Evolutionary conservation across 2,888 invertebrate species (phyloP).

Genomic region (Plagiodera versicolora): DNA sequence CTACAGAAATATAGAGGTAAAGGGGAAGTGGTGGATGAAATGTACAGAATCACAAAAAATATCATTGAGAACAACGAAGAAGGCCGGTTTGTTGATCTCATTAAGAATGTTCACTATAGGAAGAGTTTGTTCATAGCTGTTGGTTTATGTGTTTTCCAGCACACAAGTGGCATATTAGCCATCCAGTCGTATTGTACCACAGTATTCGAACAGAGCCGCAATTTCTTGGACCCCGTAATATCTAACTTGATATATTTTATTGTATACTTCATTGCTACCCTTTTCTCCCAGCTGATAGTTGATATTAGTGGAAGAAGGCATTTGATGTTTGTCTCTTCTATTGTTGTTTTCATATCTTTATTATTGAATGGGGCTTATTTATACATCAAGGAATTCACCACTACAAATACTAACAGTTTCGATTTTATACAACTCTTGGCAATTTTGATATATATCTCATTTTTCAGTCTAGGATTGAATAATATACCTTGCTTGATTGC

Average conservation of each 20-base stretch:
- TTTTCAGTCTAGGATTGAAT: slow-evolving; percentile 68
- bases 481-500: slow-evolving; percentile 75
- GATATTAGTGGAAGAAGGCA: slow-evolving; percentile 65
- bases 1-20: slow-evolving; percentile 64
- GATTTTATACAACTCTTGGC: slow-evolving; percentile 39
- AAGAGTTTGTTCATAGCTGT: slow-evolving; percentile 46
- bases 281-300: slow-evolving; percentile 55
- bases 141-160: slow-evolving; percentile 56
- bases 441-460: slow-evolving; percentile 39
- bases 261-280: slow-evolving; percentile 7
- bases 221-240: slow-evolving; percentile 40
- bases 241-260: slow-evolving; percentile 44
- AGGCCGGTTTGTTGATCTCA: slow-evolving; percentile 55
- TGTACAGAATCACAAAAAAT: slow-evolving; percentile 57
- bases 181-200: slow-evolving; percentile 49
- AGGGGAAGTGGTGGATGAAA: slow-evolving; percentile 52
- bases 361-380: slow-evolving; percentile 53
- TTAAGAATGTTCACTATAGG: slow-evolving; percentile 36
- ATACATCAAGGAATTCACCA: slow-evolving; percentile 46
- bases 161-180: slow-evolving; percentile 52
- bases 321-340: slow-evolving; percentile 61
- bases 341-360: slow-evolving; percentile 53
- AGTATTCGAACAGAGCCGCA: slow-evolving; percentile 50
- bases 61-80: slow-evolving; percentile 56
- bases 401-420: slow-evolving; percentile 38